These are phyloP conservation scores for Nephila pilipes DNA, from an alignment of 1,140 invertebrate species.

Conservation along the genomic window DNA sequence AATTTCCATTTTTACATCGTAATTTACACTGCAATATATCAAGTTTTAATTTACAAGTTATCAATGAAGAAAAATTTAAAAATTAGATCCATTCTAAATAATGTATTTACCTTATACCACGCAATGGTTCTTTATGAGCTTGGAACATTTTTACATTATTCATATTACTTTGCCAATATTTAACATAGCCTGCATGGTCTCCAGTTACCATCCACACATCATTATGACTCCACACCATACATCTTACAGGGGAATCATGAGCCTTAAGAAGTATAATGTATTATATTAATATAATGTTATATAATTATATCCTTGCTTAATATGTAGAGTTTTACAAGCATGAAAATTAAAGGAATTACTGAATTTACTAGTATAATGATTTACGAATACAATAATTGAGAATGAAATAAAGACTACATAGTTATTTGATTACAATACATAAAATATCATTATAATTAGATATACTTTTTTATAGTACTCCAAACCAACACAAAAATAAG, in stretches of 20 bases:
- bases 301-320: no score
- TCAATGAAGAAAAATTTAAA: neutral
- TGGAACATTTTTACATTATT: slow-evolving; percentile 99
- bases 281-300: neutral
- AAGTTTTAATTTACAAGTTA: neutral
- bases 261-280: slow-evolving; percentile 85
- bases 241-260: slow-evolving; percentile 97
- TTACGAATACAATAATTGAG: no score
- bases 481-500: no score
- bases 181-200: slow-evolving; percentile 98
- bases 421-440: no score
- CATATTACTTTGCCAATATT: slow-evolving; percentile 99
- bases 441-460: no score
- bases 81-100: neutral
- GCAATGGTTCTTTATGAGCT: slow-evolving; percentile 99
- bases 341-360: no score
- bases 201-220: slow-evolving; percentile 99
- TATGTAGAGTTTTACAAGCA: no score
- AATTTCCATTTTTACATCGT: no score
- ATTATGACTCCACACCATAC: slow-evolving; percentile 99
- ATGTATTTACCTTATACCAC: slow-evolving; percentile 92
- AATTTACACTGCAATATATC: no score
- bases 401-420: no score
- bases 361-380: no score
- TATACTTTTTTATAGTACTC: no score